phyloP scores from a whole-genome alignment of 1,140 invertebrate species.

The Brachionus sp. region DNA sequence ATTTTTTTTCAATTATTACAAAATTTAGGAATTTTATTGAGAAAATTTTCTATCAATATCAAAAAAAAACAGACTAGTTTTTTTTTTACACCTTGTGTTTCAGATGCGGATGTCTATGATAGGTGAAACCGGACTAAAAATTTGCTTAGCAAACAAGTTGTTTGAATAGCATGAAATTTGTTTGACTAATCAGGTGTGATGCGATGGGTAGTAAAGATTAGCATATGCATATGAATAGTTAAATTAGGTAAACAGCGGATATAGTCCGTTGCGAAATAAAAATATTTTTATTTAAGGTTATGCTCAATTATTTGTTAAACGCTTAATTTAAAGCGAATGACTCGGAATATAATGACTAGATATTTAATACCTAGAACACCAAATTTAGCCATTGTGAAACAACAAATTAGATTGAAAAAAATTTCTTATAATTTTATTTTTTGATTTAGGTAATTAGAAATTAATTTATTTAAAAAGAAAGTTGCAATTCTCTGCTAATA shows the following conservation, averaged over 20 bases:
- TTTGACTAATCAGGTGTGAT: slow-evolving; percentile 26
- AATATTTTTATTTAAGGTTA: not conserved
- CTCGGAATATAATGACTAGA: not conserved
- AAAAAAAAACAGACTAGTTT: not conserved
- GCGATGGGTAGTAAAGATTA: slow-evolving; percentile 19
- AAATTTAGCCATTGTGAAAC: not conserved
- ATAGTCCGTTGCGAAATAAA: slow-evolving; percentile 5
- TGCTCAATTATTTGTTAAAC: slow-evolving; percentile 31
- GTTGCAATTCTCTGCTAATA: not conserved
- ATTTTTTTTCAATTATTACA: no score
- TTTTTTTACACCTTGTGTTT: not conserved
- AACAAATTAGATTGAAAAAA: not conserved
- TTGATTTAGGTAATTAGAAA: not conserved
- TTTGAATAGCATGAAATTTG: not conserved
- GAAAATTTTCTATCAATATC: not conserved
- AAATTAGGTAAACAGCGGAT: slow-evolving; percentile 2
- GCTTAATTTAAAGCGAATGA: slow-evolving; percentile 14
- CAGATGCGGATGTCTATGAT: not conserved
- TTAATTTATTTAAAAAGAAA: no score
- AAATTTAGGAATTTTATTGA: no score
- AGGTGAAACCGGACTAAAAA: not conserved
- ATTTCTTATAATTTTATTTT: not conserved
- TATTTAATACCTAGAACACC: not conserved
- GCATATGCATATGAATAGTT: slow-evolving; percentile 14
- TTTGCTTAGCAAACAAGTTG: not conserved